Percentiles rank a stretch among this genome's conserved stretches.
Evolutionary conservation across 2,888 invertebrate species (phyloP).

Genomic region (Lasioglossum oenotherae): DNA sequence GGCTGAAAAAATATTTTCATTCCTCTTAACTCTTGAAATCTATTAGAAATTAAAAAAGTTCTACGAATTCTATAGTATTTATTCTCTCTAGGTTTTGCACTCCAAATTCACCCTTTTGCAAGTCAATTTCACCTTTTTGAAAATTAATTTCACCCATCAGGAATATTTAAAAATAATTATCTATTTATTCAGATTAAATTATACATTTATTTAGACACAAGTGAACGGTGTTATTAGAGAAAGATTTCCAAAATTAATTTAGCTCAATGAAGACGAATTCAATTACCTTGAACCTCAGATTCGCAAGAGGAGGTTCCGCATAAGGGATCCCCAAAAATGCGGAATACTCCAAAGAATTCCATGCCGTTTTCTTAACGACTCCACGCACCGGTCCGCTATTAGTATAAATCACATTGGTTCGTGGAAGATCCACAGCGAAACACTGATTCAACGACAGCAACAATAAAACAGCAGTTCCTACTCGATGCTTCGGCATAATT

Average conservation of each 20-base stretch:
- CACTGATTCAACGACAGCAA: not conserved
- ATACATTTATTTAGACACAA: too few species aligned
- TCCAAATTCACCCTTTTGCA: too few species aligned
- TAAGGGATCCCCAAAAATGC: constrained; percentile 19
- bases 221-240: too few species aligned
- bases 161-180: too few species aligned
- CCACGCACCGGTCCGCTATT: constrained; percentile 8
- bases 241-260: not conserved
- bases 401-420: not conserved
- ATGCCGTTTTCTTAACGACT: not conserved
- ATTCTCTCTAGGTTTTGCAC: too few species aligned
- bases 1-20: not conserved
- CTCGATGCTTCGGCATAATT: not conserved
- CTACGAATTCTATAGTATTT: not conserved
- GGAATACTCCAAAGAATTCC: not conserved
- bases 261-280: not conserved
- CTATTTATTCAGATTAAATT: too few species aligned
- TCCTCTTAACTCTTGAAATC: not conserved
- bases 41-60: not conserved
- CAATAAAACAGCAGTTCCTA: not conserved
- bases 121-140: too few species aligned
- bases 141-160: too few species aligned
- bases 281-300: constrained; percentile 26
- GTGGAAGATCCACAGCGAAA: not conserved
- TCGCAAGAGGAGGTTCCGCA: not conserved